Evolutionary conservation across 2,888 invertebrate species (phyloP), one percentile per base, ranked within the genome.

Genomic region (Alloscopus bannaensis): DNA sequence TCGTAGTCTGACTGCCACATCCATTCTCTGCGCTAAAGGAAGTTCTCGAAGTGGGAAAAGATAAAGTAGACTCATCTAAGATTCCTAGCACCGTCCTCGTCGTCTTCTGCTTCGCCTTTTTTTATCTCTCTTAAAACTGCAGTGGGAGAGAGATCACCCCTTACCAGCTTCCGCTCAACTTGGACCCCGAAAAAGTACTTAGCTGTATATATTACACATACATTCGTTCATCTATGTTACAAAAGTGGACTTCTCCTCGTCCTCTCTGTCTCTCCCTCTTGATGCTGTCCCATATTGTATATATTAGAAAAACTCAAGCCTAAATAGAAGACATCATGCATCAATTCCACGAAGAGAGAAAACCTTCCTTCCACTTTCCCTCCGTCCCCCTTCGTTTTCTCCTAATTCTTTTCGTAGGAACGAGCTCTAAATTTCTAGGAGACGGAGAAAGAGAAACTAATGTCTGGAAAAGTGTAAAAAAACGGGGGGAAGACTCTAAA

Each of bases 21-120:
- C n/a, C n/a, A n/a, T n/a, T n/a, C n/a, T n/a, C n/a, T n/a, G n/a
- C n/a, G n/a, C n/a, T n/a, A n/a, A n/a, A 71, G 59, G 45, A 71
- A 71, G 71, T 71, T 50, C 31, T 57, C 55, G 40, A 57, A 36
- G 50, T 31, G 24, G 64, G 18, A 42, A 47, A 64, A 72, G 72
- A 72, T 65, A 72, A 62, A 72, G 64, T 68, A 66, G 68, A 62
- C 79, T 72, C 68, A 71, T 66, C 71, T 72, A 36, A 72, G 64
- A 78, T 62, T 47, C 64, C 45, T 31, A 8, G 62, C 36, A 31
- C 36, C 28, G 11, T n/a, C n/a, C 50, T 47, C 50, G 4, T n/a
- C n/a, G n/a, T n/a, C 18, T 47, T 4, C n/a, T 47, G 4, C 55
- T 47, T n/a, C n/a, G 4, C n/a, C 57, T 29, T 29, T 40, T 62